A percentile compares a stretch with the other conserved stretches of the same genome.
phyloP scores from a whole-genome alignment of 2,797 vertebrate species.

The Coreius guichenoti region DNA sequence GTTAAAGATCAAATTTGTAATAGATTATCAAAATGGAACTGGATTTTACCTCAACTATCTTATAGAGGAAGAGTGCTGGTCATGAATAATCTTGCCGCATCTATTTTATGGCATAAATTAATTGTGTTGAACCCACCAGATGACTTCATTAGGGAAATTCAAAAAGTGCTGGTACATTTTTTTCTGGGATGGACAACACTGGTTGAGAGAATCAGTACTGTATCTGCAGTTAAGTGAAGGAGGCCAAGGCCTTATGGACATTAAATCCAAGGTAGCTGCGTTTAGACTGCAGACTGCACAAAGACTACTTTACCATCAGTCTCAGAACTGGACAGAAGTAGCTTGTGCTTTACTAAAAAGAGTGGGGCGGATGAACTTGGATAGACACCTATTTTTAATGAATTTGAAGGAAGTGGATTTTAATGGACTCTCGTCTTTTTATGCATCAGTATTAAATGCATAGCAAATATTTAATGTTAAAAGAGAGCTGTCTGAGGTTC shows the following conservation, averaged over 20 bases:
- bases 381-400: background rate
- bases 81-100: background rate
- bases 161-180: background rate
- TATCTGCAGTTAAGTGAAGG: background rate
- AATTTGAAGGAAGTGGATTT: background rate
- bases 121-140: background rate
- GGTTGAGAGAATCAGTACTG: background rate
- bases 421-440: background rate
- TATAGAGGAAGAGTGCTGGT: conserved; percentile 3
- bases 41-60: background rate
- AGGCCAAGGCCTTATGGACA: too few relatives aligned
- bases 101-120: background rate
- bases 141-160: background rate
- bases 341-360: background rate
- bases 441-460: background rate
- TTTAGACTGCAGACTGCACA: background rate
- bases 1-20: background rate
- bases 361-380: background rate
- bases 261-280: background rate
- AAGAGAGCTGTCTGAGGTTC: background rate
- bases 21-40: background rate
- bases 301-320: background rate
- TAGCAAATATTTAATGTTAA: background rate
- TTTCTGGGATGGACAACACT: background rate
- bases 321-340: background rate